Evolutionary conservation across 1,140 invertebrate species (phyloP).

Genomic region (Ephestia elutella): DNA sequence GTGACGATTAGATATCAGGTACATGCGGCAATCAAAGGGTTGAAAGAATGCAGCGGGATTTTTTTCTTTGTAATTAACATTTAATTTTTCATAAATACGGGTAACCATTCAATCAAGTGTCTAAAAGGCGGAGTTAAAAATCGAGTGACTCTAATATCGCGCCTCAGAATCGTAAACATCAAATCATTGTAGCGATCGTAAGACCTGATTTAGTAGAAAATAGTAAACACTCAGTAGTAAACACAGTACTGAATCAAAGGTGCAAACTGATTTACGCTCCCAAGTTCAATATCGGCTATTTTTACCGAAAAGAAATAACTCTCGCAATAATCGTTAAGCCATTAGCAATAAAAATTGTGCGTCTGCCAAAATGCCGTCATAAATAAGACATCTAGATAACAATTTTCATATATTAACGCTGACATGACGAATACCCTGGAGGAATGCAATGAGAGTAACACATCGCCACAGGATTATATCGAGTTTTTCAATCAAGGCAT

Average conservation of each 20-base stretch:
- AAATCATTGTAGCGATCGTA: neutral
- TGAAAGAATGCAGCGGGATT: neutral
- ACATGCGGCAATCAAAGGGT: neutral
- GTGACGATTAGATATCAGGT: neutral
- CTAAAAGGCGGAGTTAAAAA: too few species aligned
- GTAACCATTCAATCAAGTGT: too few species aligned
- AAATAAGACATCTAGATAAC: slow-evolving; percentile 34
- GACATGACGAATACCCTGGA: slow-evolving; percentile 21
- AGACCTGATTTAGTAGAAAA: neutral
- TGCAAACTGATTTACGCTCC: slow-evolving; percentile 17
- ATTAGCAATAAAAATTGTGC: slow-evolving; percentile 47
- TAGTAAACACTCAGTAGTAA: neutral
- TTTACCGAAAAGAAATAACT: slow-evolving; percentile 22
- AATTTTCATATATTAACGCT: slow-evolving; percentile 54
- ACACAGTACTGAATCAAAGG: neutral
- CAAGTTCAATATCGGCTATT: slow-evolving; percentile 18
- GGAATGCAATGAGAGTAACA: neutral
- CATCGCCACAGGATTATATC: too few species aligned
- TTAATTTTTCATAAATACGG: too few species aligned
- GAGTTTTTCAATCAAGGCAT: too few species aligned
- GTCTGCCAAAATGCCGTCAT: slow-evolving; percentile 40
- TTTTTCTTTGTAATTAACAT: neutral
- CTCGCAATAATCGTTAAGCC: slow-evolving; percentile 24
- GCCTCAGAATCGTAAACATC: too few species aligned
- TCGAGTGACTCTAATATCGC: too few species aligned